Evolutionary conservation across 2,888 invertebrate species (phyloP).

Genomic region (Norana najaformis): DNA sequence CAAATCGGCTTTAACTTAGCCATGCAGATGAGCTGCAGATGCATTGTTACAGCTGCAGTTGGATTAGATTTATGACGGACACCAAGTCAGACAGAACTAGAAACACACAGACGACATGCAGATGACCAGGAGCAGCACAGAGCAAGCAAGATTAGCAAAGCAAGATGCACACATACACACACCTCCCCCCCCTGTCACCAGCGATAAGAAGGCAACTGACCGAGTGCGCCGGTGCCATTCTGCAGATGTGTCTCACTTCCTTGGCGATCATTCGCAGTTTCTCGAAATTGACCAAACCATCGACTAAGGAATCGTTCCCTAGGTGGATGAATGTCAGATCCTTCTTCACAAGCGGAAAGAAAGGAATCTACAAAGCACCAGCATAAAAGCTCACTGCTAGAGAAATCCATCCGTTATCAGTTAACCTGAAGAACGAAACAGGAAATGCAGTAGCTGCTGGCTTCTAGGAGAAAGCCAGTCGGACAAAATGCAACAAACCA

Average conservation of each 20-base stretch:
- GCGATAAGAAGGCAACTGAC: slow-evolving; percentile 48
- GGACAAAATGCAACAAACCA: too few relatives aligned
- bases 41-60: too few relatives aligned
- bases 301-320: slow-evolving; percentile 73
- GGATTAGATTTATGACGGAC: too few relatives aligned
- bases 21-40: too few relatives aligned
- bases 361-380: slow-evolving; percentile 64
- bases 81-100: too few relatives aligned
- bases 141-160: too few relatives aligned
- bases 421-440: neutral
- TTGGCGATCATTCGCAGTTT: slow-evolving; percentile 97
- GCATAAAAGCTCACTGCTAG: neutral
- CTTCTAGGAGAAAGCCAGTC: neutral
- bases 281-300: slow-evolving; percentile 84
- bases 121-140: too few relatives aligned
- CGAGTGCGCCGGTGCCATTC: slow-evolving; percentile 90
- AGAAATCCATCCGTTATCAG: neutral
- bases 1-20: too few relatives aligned
- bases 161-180: too few relatives aligned
- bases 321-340: slow-evolving; percentile 97
- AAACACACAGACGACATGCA: too few relatives aligned
- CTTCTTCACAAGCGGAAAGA: slow-evolving; percentile 68
- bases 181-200: too few relatives aligned
- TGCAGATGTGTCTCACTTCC: slow-evolving; percentile 72
- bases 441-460: neutral